Percentiles rank a stretch among this genome's conserved stretches.
Evolutionary conservation across 2,888 invertebrate species (phyloP).

Genomic region (Hypomecis atomaria): DNA sequence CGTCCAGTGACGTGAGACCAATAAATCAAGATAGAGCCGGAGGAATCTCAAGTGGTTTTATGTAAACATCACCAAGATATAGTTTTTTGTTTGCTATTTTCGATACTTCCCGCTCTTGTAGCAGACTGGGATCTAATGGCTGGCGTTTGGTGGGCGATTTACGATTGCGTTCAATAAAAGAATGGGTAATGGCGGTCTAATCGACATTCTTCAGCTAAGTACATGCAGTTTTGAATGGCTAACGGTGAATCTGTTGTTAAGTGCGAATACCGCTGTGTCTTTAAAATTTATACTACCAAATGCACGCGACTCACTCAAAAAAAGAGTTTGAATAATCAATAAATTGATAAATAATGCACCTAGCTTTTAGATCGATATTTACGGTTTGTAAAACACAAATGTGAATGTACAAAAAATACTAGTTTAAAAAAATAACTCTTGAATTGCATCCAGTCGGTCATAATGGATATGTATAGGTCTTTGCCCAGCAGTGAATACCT

Average conservation of each 20-base stretch:
- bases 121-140: slow-evolving; percentile 6
- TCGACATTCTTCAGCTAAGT: neutral
- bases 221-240: neutral
- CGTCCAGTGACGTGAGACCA: slow-evolving; percentile 43
- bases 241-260: neutral
- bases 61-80: slow-evolving; percentile 43
- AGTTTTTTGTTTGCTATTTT: slow-evolving; percentile 24
- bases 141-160: slow-evolving; percentile 7
- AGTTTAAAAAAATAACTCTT: no score
- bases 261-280: neutral
- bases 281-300: neutral
- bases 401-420: no score
- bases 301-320: neutral
- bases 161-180: slow-evolving; percentile 8
- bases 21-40: slow-evolving; percentile 49
- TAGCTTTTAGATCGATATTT: no score
- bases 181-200: neutral
- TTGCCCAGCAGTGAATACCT: no score
- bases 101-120: slow-evolving; percentile 29
- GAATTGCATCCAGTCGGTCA: no score
- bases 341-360: no score
- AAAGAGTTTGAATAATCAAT: no score
- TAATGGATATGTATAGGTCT: no score
- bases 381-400: no score
- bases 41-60: slow-evolving; percentile 56